These are phyloP conservation scores for Alosa sapidissima DNA, from an alignment of 2,797 vertebrate genomes.

Conservation along the genomic window DNA sequence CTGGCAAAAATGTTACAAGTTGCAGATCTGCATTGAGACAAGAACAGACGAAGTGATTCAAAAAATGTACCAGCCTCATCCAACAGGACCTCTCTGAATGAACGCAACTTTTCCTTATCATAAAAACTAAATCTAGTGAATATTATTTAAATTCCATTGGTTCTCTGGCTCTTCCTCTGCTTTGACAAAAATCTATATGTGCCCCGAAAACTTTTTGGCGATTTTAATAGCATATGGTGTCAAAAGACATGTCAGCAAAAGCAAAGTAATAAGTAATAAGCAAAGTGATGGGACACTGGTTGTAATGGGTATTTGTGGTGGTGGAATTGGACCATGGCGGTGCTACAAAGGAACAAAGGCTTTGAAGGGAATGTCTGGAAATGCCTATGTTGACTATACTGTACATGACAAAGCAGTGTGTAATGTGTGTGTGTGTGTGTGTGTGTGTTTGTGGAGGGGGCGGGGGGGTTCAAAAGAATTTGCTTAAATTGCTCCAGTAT, in stretches of 20 bases:
- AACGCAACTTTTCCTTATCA: not conserved
- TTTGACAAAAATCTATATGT: conserved; percentile 11
- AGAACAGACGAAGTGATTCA: not conserved
- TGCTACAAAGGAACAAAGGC: conserved; percentile 15
- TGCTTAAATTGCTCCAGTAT: conserved; percentile 45
- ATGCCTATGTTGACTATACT: conserved; percentile 18
- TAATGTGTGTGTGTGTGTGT: conserved; percentile 1
- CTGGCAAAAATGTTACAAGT: not conserved
- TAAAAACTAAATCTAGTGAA: not conserved
- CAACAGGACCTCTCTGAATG: not conserved
- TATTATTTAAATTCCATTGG: not conserved
- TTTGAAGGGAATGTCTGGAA: conserved; percentile 23
- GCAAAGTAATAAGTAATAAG: not conserved
- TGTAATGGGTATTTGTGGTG: conserved; percentile 1
- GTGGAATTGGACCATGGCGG: not conserved
- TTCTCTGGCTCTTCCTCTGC: not conserved
- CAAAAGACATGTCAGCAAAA: not conserved
- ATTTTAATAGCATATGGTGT: not conserved
- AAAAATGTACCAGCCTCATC: not conserved
- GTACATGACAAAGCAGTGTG: conserved; percentile 15
- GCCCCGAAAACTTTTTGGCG: not conserved
- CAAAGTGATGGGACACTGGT: not conserved
- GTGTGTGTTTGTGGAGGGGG: not conserved
- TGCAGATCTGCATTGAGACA: not conserved
- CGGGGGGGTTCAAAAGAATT: conserved; percentile 28